A percentile compares a stretch with the other conserved stretches of the same genome.
These are phyloP conservation scores for Carcharodon carcharias DNA, from an alignment of 2,797 vertebrate genomes.

Conservation along the genomic window DNA sequence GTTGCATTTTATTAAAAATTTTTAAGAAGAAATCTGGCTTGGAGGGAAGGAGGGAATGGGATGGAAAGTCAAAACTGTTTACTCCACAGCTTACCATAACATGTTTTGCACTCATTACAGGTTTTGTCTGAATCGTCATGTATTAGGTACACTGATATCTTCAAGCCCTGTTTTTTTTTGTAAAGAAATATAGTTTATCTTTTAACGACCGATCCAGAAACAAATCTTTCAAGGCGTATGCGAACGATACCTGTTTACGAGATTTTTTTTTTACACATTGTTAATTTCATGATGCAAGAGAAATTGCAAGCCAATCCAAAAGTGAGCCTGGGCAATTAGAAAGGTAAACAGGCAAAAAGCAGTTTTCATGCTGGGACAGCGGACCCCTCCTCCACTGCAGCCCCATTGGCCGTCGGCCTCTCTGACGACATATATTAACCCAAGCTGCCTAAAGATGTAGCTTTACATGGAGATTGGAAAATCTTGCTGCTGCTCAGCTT, in stretches of 20 bases:
- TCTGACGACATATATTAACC: slow-evolving; percentile 83
- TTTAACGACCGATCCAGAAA: slow-evolving; percentile 4
- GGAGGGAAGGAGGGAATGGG: too few relatives aligned
- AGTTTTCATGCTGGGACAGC: slow-evolving; percentile 58
- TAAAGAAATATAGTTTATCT: not conserved
- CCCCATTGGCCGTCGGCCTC: slow-evolving; percentile 61
- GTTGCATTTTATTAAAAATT: not conserved
- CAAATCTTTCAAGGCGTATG: not conserved
- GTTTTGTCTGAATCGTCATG: not conserved
- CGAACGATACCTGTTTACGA: slow-evolving; percentile 29
- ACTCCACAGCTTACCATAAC: not conserved
- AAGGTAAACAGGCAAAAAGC: slow-evolving; percentile 59
- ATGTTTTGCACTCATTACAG: not conserved
- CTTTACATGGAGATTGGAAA: slow-evolving; percentile 70
- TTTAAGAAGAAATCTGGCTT: not conserved
- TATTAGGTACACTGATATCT: not conserved
- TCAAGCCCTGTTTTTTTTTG: not conserved
- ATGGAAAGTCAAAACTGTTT: not conserved
- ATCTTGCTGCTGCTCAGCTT: slow-evolving; percentile 49
- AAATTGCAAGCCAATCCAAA: slow-evolving; percentile 35
- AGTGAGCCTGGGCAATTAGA: slow-evolving; percentile 56
- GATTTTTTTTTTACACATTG: slow-evolving; percentile 27
- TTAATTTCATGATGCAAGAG: slow-evolving; percentile 31
- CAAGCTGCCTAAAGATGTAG: slow-evolving; percentile 74
- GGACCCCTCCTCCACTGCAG: slow-evolving; percentile 55